Base-by-base conservation (phyloP, 2,113 vertebrate genomes). In the Hippopotamus amphibius region DNA sequence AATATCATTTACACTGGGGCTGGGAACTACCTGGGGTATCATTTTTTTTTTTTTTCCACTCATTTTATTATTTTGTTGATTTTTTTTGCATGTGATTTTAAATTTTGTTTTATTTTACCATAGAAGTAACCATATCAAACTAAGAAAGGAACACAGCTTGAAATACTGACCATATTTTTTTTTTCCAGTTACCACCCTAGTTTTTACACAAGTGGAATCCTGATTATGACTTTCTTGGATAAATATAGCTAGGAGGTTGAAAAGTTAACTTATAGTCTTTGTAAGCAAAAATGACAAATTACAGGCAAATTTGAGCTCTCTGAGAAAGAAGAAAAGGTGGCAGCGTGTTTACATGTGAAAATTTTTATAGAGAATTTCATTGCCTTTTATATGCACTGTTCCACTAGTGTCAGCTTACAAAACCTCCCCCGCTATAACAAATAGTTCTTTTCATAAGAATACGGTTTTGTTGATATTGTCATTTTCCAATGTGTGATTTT, bases 91-190 rank as follows among this genome's bases (percentile, higher is more conserved):
- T 96, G 96, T 93, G 24, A 87, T 88, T 95, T 97, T 80, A 84
- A 93, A 74, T 93, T 85, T 53, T 92, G 81, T 96, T 93, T 95
- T 89, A 91, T 98, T 98, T 98, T 95, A 93, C 98, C 98, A 98
- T 98, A 98, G 97, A 99, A 98, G 97, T 97, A 98, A 98, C 93
- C 98, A 98, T 98, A 98, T 98, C 97, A 98, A 98, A 98, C 97
- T 98, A 99, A 98, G 98, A 98, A 98, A 98, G 96, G 97, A 98
- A 98, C 98, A 98, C 98, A 98, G 98, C 96, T 98, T 98, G 98
- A 99, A 99, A 99, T 98, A 99, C 98, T 98, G 98, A 99, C 98
- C 98, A 98, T 98, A 98, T 97, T 97, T 98, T 98, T 97, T 98
- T 98, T 98, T 97, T 97, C 98, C 91, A 83, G 97, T 98, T 96